Evolutionary conservation across 2,888 invertebrate genomes (phyloP).

Genomic region (Plusia festucae): DNA sequence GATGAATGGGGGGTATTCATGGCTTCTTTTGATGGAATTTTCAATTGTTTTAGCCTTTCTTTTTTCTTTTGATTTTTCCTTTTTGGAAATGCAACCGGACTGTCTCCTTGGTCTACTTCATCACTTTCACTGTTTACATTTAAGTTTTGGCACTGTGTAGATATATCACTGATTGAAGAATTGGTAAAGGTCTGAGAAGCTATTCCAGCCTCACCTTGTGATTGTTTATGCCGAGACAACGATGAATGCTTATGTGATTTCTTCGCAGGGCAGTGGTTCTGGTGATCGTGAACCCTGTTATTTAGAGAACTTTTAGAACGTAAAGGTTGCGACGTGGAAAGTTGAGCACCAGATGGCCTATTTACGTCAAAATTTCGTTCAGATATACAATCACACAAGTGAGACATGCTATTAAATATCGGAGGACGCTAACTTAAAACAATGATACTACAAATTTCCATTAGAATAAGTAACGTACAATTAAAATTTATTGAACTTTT

Average conservation of each 20-base stretch:
- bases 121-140: constrained; percentile 62
- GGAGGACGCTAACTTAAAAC: constrained; percentile 12
- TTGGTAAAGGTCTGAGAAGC: constrained; percentile 46
- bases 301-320: constrained; percentile 62
- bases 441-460: constrained; percentile 40
- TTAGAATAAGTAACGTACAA: constrained; percentile 23
- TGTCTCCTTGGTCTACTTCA: constrained; percentile 55
- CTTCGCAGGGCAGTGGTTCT: constrained; percentile 44
- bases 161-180: constrained; percentile 56
- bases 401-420: constrained; percentile 61
- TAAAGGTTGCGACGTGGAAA: constrained; percentile 68
- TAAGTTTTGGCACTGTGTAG: constrained; percentile 60
- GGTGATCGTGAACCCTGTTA: constrained; percentile 62
- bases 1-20: constrained; percentile 52
- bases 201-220: constrained; percentile 42
- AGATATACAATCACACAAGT: constrained; percentile 63
- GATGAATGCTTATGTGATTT: constrained; percentile 40
- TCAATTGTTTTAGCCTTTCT: constrained; percentile 72
- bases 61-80: constrained; percentile 77
- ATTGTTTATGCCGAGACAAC: constrained; percentile 47
- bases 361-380: constrained; percentile 64
- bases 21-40: constrained; percentile 63
- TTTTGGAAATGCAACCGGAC: constrained; percentile 57
- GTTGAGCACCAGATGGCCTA: constrained; percentile 65
- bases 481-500: constrained; percentile 36